phyloP scores from a whole-genome alignment of 37 sponge, comb jelly and placozoan species.

The Spongilla lacustris region DNA sequence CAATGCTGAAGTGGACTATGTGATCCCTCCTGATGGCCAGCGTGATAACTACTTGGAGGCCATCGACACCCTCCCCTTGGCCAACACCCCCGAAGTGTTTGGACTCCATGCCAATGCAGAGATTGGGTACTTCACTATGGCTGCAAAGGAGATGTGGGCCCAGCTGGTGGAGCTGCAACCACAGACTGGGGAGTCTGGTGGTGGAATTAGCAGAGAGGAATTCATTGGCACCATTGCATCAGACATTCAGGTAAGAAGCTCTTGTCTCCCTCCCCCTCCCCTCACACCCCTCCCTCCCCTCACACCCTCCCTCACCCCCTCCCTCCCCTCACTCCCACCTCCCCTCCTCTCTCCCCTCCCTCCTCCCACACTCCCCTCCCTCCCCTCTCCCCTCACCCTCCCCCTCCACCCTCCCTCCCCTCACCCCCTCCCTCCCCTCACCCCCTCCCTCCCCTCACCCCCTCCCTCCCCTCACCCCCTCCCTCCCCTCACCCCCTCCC shows the following conservation, averaged over 20 bases:
- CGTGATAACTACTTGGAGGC: conserved; percentile 87
- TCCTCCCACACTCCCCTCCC: too few species aligned
- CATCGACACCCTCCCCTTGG: conserved; percentile 92
- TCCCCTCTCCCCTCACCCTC: too few species aligned
- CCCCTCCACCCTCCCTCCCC: too few species aligned
- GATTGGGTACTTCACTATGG: conserved; percentile 95
- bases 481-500: too few species aligned
- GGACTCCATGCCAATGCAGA: conserved; percentile 99
- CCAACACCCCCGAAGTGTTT: conserved; percentile 98
- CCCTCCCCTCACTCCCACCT: too few species aligned
- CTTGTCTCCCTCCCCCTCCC: background rate
- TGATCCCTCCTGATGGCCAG: conserved; percentile 82
- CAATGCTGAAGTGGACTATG: conserved; percentile 86
- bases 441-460: too few species aligned
- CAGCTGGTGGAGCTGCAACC: conserved; percentile 98
- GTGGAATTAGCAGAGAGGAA: conserved; percentile 93
- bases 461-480: background rate
- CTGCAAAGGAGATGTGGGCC: conserved; percentile 94
- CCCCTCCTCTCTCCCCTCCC: too few species aligned
- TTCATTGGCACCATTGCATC: conserved; percentile 93
- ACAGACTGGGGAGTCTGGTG: conserved; percentile 85
- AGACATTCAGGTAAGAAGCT: conserved; percentile 83
- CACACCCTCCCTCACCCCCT: too few species aligned
- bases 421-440: too few species aligned
- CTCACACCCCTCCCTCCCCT: too few species aligned